A percentile compares a stretch with the other conserved stretches of the same genome.
These are phyloP conservation scores for Anguilla pacifica DNA, from an alignment of 2,797 vertebrate species.

Conservation along the genomic window DNA sequence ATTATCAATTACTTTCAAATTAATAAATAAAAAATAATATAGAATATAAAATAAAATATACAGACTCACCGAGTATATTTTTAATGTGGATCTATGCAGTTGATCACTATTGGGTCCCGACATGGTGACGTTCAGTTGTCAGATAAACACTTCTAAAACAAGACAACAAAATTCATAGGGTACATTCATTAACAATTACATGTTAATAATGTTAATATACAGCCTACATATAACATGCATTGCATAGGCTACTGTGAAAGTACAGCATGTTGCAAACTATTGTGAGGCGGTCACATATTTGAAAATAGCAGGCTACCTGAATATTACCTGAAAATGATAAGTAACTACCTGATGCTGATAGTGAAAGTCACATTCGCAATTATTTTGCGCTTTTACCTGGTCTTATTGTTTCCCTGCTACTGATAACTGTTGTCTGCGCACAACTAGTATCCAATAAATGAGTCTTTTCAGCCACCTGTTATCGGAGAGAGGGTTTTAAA, in stretches of 20 bases:
- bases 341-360: constrained; percentile 2
- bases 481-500: constrained; percentile 39
- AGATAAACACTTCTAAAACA: neutral
- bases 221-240: neutral
- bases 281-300: neutral
- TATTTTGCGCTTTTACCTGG: constrained; percentile 23
- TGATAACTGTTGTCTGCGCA: constrained; percentile 31
- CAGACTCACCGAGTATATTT: constrained; percentile 69
- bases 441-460: constrained; percentile 29
- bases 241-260: too few species aligned
- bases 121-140: constrained; percentile 57
- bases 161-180: constrained; percentile 4
- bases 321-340: constrained; percentile 40
- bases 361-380: constrained; percentile 48
- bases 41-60: neutral
- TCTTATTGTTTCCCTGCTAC: constrained; percentile 30
- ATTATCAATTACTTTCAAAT: too few species aligned
- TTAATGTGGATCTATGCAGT: constrained; percentile 72
- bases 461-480: constrained; percentile 18
- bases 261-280: neutral
- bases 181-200: neutral
- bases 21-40: neutral
- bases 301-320: constrained; percentile 4
- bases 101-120: constrained; percentile 72
- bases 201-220: neutral